A percentile compares a stretch with the other conserved stretches of the same genome.
Conservation (phyloP, 2,888 invertebrate genomes). For the Dugesia japonica region DNA sequence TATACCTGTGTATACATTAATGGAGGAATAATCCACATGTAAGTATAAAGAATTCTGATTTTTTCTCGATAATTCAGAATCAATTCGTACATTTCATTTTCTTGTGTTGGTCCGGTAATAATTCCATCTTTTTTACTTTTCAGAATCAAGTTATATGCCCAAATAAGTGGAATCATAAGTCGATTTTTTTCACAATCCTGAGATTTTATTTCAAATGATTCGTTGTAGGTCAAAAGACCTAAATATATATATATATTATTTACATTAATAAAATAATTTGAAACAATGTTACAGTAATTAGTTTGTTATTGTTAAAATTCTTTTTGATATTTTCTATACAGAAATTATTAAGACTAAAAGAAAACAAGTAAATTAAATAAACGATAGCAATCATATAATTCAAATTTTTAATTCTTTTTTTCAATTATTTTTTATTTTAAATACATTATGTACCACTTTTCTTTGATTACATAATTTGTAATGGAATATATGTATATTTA, state of each 20-base stretch:
- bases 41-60: neutral
- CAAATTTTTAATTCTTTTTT: too few relatives aligned
- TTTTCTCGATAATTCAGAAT: neutral
- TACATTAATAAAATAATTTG: neutral
- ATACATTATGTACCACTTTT: too few relatives aligned
- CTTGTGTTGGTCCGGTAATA: neutral
- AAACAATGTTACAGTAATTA: too few relatives aligned
- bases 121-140: neutral
- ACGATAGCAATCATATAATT: too few relatives aligned
- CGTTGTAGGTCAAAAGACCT: neutral
- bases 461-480: too few relatives aligned
- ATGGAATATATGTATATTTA: too few relatives aligned
- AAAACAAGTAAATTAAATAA: too few relatives aligned
- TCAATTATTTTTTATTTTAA: too few relatives aligned
- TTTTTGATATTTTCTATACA: too few relatives aligned
- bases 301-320: too few relatives aligned
- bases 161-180: neutral
- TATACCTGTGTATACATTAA: neutral
- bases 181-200: constrained; percentile 1
- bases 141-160: neutral
- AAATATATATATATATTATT: neutral
- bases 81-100: neutral
- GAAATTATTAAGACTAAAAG: too few relatives aligned
- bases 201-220: neutral
- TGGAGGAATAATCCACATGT: neutral